These are phyloP conservation scores for Parapsyche elsis DNA, from an alignment of 1,140 invertebrate species.

Conservation along the genomic window DNA sequence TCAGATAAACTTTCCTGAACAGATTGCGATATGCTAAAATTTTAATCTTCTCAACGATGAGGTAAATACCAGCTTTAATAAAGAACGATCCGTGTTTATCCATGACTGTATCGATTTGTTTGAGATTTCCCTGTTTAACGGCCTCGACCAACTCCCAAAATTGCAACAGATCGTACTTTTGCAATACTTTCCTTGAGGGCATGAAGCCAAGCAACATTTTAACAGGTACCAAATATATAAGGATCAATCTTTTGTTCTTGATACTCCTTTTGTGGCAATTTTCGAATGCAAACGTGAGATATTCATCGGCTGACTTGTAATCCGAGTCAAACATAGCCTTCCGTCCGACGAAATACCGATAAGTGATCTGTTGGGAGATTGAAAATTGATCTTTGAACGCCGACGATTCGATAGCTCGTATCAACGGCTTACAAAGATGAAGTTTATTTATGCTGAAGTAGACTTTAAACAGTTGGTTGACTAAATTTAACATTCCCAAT, in stretches of 20 bases:
- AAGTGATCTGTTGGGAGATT: conserved; percentile 90
- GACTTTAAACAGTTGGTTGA: conserved; percentile 98
- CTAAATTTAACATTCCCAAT: conserved; percentile 94
- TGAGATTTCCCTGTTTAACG: conserved; percentile 90
- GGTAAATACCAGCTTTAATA: conserved; percentile 94
- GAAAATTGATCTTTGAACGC: conserved; percentile 90
- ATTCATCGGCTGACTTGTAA: conserved; percentile 91
- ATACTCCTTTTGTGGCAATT: conserved; percentile 84
- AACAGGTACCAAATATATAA: conserved; percentile 96
- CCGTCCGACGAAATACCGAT: conserved; percentile 95
- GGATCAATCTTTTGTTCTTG: conserved; percentile 92
- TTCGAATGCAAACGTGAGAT: conserved; percentile 92
- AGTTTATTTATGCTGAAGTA: conserved; percentile 98
- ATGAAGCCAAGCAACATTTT: conserved; percentile 96
- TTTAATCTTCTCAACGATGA: conserved; percentile 96
- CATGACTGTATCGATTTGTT: conserved; percentile 86
- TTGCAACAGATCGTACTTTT: conserved; percentile 91
- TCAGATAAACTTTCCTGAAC: conserved; percentile 93
- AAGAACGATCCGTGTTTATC: conserved; percentile 91
- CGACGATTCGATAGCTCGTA: conserved; percentile 94
- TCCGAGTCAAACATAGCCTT: conserved; percentile 99
- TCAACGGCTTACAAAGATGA: conserved; percentile 96
- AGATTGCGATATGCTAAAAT: conserved; percentile 96
- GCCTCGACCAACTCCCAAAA: conserved; percentile 90
- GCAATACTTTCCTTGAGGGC: conserved; percentile 81